Percentiles rank a stretch among this genome's conserved stretches.
Conservation (phyloP, 2,888 invertebrate species). For the Uropetala carovei region DNA sequence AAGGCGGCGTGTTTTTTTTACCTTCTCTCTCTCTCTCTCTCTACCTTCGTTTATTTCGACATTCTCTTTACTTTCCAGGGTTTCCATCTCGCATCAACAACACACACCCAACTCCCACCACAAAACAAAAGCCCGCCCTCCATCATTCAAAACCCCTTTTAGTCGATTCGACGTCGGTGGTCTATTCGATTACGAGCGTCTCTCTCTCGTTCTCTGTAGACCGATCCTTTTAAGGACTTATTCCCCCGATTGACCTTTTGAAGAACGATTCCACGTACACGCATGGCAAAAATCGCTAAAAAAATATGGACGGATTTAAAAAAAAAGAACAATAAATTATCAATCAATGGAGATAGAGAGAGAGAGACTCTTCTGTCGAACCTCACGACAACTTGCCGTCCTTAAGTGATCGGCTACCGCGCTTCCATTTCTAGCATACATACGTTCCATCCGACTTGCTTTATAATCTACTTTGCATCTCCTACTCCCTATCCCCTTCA, state of each 20-base stretch:
- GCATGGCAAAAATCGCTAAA: not conserved
- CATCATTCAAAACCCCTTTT: not conserved
- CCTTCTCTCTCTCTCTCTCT: no score
- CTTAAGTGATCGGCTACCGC: not conserved
- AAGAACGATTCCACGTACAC: not conserved
- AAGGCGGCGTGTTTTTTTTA: no score
- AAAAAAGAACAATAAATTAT: not conserved
- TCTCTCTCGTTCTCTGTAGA: not conserved
- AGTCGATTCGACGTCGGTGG: not conserved
- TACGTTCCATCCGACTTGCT: not conserved
- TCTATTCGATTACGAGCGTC: not conserved
- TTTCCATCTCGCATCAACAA: no score
- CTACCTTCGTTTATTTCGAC: no score
- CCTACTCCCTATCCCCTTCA: not conserved
- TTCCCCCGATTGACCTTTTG: not conserved
- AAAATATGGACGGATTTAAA: not conserved
- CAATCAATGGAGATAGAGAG: not conserved
- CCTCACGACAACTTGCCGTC: not conserved
- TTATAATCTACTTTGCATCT: not conserved
- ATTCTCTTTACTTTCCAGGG: no score
- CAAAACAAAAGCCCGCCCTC: no score
- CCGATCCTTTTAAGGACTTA: not conserved
- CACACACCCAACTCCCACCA: no score
- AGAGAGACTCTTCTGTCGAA: not conserved
- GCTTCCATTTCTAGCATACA: not conserved